Evolutionary conservation across 2,888 invertebrate species (phyloP).

Genomic region (Stratiomys singularior): DNA sequence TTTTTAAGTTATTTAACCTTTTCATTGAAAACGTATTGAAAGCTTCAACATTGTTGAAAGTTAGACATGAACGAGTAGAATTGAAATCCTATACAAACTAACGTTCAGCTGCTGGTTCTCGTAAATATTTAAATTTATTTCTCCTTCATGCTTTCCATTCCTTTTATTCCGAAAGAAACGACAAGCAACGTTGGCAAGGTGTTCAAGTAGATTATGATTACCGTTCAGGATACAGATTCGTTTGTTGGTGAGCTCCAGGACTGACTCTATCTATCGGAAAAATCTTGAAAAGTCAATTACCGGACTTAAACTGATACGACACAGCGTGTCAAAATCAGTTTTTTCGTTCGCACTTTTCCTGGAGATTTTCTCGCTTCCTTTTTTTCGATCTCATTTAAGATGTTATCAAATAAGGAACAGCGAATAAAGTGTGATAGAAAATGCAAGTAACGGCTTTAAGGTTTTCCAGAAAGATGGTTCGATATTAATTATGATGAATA

Average conservation of each 20-base stretch:
- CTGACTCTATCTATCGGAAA: not conserved
- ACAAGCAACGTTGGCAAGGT: not conserved
- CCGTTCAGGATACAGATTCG: not conserved
- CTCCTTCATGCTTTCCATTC: not conserved
- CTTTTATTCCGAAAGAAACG: constrained; percentile 1
- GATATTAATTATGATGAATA: too few relatives aligned
- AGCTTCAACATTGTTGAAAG: too few relatives aligned
- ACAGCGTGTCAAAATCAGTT: constrained; percentile 10
- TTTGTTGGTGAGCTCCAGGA: too few relatives aligned
- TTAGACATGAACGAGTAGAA: too few relatives aligned
- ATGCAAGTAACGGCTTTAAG: too few relatives aligned
- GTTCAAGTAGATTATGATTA: constrained; percentile 19
- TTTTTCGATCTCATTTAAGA: constrained; percentile 15
- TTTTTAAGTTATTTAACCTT: too few relatives aligned
- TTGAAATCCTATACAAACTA: too few relatives aligned
- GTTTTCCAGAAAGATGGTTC: too few relatives aligned
- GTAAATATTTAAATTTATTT: constrained; percentile 11
- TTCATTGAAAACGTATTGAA: too few relatives aligned
- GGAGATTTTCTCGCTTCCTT: not conserved
- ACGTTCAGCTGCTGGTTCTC: not conserved
- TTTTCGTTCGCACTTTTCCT: not conserved
- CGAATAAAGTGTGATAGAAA: too few relatives aligned
- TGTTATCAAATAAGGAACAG: not conserved
- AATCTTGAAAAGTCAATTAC: constrained; percentile 30
- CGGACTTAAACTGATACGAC: not conserved